phyloP scores from a whole-genome alignment of 2,888 invertebrate species.

The Cryptocheilus praepositus region DNA sequence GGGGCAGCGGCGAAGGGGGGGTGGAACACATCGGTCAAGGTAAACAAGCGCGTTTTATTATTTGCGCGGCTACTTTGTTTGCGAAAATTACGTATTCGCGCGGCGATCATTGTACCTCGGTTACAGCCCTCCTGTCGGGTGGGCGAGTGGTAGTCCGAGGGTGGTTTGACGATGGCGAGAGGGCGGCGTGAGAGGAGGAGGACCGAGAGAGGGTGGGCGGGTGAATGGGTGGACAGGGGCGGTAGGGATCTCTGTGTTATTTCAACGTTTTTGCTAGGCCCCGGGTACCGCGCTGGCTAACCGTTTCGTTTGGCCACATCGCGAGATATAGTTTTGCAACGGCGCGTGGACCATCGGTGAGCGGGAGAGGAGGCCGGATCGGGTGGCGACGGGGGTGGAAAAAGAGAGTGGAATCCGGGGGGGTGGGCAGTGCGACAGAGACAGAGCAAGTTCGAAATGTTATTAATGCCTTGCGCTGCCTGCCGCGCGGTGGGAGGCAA shows the following conservation, averaged over 20 bases:
- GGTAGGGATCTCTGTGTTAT: constrained; percentile 63
- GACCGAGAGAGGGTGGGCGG: constrained; percentile 6
- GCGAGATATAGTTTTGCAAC: constrained; percentile 49
- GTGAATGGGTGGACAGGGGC: background rate
- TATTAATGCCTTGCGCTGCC: constrained; percentile 68
- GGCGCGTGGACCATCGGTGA: constrained; percentile 36
- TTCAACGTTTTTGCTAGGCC: constrained; percentile 69
- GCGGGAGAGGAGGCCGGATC: constrained; percentile 9
- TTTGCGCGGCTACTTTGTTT: constrained; percentile 73
- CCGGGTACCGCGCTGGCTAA: constrained; percentile 50
- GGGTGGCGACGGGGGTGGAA: too few species aligned
- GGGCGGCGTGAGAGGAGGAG: background rate
- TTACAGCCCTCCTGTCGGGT: constrained; percentile 43
- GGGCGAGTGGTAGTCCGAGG: constrained; percentile 33
- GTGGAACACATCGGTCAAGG: constrained; percentile 58
- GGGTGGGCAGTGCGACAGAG: constrained; percentile 24
- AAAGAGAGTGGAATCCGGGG: constrained; percentile 13
- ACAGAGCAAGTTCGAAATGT: constrained; percentile 65
- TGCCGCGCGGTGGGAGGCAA: constrained; percentile 68
- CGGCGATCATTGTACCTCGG: constrained; percentile 73
- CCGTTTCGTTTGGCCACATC: constrained; percentile 55
- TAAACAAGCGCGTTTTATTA: constrained; percentile 73
- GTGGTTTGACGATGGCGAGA: constrained; percentile 31
- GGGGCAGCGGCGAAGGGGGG: constrained; percentile 17
- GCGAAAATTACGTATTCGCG: constrained; percentile 74